Evolutionary conservation across 2,888 invertebrate species (phyloP).

Genomic region (Parasteatoda lunata): DNA sequence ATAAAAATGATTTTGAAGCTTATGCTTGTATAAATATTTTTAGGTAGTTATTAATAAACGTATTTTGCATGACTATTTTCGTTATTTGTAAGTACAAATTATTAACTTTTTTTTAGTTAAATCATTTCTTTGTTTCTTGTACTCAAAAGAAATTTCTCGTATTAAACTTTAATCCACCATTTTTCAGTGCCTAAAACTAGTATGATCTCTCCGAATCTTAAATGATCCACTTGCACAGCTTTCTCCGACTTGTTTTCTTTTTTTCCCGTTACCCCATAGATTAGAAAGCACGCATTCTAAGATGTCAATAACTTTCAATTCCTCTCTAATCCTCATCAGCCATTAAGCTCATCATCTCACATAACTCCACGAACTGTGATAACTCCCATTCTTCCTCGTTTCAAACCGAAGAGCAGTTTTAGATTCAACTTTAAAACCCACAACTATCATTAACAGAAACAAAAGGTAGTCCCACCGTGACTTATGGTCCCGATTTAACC

Average conservation of each 20-base stretch:
- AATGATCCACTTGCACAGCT: too few species aligned
- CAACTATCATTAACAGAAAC: constrained; percentile 50
- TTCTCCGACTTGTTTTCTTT: not conserved
- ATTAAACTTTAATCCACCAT: too few species aligned
- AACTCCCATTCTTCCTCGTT: constrained; percentile 12
- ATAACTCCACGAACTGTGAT: not conserved
- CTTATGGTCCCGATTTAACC: constrained; percentile 60
- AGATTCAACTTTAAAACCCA: not conserved
- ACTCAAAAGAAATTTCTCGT: too few species aligned
- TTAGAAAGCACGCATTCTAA: not conserved
- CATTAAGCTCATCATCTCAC: not conserved
- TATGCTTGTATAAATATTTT: too few species aligned
- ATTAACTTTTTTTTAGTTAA: too few species aligned
- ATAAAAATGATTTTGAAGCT: too few species aligned
- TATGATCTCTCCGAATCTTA: too few species aligned
- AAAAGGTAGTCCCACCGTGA: constrained; percentile 39
- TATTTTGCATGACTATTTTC: too few species aligned
- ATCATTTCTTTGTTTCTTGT: too few species aligned
- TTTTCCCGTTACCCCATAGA: not conserved
- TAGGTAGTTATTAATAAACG: too few species aligned
- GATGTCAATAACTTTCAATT: constrained; percentile 2
- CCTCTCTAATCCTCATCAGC: not conserved
- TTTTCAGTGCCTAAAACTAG: too few species aligned
- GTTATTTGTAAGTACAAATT: too few species aligned
- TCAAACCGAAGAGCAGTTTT: constrained; percentile 15